phyloP scores from a whole-genome alignment of 2,797 vertebrate species.

The Cacajao melanocephalus region DNA sequence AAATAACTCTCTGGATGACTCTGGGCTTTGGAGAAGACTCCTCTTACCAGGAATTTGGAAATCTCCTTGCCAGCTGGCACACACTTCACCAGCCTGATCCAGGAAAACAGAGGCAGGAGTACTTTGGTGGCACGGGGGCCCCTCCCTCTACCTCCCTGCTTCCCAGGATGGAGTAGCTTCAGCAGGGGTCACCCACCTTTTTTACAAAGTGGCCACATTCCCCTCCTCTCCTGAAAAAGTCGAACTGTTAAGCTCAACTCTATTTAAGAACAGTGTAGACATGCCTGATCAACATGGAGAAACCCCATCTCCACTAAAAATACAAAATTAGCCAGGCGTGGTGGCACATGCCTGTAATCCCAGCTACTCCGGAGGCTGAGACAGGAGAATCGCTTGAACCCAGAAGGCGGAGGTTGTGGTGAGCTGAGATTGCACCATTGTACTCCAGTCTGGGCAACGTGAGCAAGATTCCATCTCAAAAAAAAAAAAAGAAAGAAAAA shows the following conservation, averaged over 20 bases:
- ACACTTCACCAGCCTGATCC: background rate
- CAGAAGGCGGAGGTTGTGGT: too few relatives aligned
- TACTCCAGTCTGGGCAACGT: too few relatives aligned
- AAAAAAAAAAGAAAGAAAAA: background rate
- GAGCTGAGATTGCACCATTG: too few relatives aligned
- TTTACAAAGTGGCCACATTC: background rate
- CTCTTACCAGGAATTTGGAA: background rate
- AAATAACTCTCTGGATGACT: background rate
- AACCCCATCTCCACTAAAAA: too few relatives aligned
- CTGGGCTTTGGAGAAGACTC: fast-evolving
- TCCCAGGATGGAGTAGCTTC: background rate
- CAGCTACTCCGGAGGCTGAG: too few relatives aligned
- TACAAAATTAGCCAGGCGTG: too few relatives aligned
- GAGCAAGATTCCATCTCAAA: too few relatives aligned
- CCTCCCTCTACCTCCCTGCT: background rate
- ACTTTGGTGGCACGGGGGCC: fast-evolving
- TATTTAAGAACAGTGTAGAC: background rate
- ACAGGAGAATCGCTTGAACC: too few relatives aligned
- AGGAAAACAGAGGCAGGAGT: background rate
- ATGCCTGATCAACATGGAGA: too few relatives aligned
- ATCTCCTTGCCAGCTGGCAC: background rate
- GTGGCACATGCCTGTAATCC: too few relatives aligned
- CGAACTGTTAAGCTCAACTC: background rate
- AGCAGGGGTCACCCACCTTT: background rate
- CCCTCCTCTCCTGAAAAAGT: background rate